Evolutionary conservation across 2,888 invertebrate species (phyloP).

Genomic region (Conomelus anceps): DNA sequence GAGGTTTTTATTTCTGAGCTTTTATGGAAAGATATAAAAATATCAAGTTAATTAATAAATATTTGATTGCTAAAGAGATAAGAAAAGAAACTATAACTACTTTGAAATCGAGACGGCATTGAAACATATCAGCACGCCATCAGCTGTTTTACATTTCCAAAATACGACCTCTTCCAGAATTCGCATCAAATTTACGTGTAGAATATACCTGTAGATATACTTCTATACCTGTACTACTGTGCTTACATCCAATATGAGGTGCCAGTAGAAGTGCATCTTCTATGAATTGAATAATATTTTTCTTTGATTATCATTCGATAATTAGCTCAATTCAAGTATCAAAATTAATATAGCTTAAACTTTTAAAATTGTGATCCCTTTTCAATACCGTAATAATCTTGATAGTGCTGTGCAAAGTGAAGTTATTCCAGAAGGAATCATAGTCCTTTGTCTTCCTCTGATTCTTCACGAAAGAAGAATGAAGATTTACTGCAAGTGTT

Average conservation of each 20-base stretch:
- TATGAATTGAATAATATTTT: neutral
- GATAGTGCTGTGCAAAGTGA: neutral
- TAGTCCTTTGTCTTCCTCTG: neutral
- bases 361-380: neutral
- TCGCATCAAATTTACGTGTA: neutral
- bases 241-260: neutral
- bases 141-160: neutral
- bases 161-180: neutral
- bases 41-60: no score
- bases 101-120: neutral
- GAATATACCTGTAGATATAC: neutral
- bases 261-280: neutral
- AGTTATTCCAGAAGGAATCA: neutral
- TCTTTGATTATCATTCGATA: neutral
- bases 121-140: neutral
- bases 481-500: slow-evolving; percentile 64
- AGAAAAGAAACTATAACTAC: no score
- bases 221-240: neutral
- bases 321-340: neutral
- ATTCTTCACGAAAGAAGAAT: slow-evolving; percentile 10
- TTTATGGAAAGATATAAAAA: no score
- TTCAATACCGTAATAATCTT: neutral
- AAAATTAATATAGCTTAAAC: neutral
- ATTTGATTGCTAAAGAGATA: no score
- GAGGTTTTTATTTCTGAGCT: no score